Percentiles rank a stretch among this genome's conserved stretches.
These are phyloP conservation scores for Panurus biarmicus DNA, from an alignment of 2,113 vertebrate genomes.

Conservation along the genomic window DNA sequence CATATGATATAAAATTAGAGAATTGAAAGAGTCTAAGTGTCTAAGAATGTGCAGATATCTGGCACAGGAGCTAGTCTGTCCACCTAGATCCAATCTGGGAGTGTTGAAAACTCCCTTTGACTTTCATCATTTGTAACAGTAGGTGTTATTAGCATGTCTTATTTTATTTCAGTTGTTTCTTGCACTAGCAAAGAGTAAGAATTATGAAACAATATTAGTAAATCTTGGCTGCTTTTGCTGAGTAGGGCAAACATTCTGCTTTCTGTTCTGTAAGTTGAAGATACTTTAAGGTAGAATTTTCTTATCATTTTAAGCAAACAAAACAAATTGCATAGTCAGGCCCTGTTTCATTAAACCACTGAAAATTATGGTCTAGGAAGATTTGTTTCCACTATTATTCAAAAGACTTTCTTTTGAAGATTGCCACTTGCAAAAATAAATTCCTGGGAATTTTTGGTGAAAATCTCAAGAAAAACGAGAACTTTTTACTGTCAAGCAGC, in stretches of 20 bases:
- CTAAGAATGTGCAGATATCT: background rate
- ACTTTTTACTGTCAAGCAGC: background rate
- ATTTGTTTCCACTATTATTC: background rate
- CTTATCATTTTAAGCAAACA: background rate
- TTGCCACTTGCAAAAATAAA: background rate
- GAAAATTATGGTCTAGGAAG: background rate
- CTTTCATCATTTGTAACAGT: slow-evolving; percentile 18
- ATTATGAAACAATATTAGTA: slow-evolving; percentile 4
- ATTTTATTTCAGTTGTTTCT: background rate
- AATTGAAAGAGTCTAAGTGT: background rate
- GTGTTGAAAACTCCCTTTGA: slow-evolving; percentile 9
- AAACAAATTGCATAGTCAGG: background rate
- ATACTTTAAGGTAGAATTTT: background rate
- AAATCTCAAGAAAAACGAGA: background rate
- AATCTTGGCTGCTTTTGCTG: background rate
- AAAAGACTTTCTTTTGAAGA: background rate
- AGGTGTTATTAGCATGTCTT: background rate
- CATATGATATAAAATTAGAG: background rate
- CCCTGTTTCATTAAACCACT: background rate
- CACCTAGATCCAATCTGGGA: background rate
- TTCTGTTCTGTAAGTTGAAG: background rate
- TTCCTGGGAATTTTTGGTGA: background rate
- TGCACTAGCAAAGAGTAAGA: background rate
- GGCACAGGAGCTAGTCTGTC: background rate
- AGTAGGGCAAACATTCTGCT: background rate